phyloP scores from a whole-genome alignment of 2,113 vertebrate species.

The Bufo gargarizans region DNA sequence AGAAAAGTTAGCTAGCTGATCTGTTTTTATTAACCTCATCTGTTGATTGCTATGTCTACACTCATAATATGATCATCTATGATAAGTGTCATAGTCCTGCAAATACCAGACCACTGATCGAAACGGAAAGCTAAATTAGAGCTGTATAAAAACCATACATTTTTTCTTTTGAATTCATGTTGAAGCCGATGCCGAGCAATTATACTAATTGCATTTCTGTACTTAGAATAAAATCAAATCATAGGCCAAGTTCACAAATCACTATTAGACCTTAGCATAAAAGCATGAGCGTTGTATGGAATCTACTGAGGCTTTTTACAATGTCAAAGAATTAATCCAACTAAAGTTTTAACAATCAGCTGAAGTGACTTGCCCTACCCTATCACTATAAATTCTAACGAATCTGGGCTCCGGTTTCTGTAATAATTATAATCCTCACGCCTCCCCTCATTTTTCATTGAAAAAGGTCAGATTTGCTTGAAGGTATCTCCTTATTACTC shows the following conservation, averaged over 20 bases:
- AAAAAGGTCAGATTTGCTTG: neutral
- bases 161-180: constrained; percentile 11
- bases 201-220: constrained; percentile 27
- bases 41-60: neutral
- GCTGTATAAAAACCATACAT: neutral
- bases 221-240: constrained; percentile 11
- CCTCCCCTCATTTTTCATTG: neutral
- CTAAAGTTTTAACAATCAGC: neutral
- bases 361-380: neutral
- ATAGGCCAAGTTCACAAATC: neutral
- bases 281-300: neutral
- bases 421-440: neutral
- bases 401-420: neutral
- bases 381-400: neutral
- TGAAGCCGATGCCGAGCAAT: neutral
- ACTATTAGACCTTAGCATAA: neutral
- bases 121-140: neutral
- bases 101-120: neutral
- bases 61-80: neutral
- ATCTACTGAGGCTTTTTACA: neutral
- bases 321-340: neutral
- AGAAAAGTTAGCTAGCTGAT: neutral
- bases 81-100: neutral
- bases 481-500: neutral
- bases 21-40: neutral